These are phyloP conservation scores for Hypotaenidia okinawae DNA, from an alignment of 2,797 vertebrate species.

Conservation along the genomic window DNA sequence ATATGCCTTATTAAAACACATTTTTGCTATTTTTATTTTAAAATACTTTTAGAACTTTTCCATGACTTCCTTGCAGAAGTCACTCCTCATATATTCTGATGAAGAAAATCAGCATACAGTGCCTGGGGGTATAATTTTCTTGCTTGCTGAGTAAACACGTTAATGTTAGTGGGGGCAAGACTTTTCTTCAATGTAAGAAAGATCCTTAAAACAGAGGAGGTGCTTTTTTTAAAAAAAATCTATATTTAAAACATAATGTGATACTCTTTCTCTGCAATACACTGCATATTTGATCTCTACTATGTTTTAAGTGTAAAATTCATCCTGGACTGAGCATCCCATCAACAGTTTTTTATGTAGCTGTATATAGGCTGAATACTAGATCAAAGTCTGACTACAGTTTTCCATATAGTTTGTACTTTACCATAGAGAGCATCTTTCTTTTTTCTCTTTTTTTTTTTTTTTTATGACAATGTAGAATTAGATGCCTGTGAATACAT, in stretches of 20 bases:
- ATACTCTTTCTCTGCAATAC: background rate
- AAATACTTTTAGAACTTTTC: background rate
- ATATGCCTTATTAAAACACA: background rate
- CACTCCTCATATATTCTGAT: background rate
- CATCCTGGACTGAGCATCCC: background rate
- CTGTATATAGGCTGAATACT: background rate
- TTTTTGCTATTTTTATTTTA: background rate
- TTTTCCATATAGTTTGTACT: background rate
- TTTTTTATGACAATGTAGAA: accelerated
- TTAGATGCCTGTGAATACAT: background rate
- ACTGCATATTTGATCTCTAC: background rate
- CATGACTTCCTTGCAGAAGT: background rate
- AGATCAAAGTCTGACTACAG: background rate
- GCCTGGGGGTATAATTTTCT: background rate
- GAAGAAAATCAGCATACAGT: background rate
- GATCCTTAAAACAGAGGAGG: background rate
- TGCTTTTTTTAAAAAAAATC: background rate
- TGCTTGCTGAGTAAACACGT: background rate
- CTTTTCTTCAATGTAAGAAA: background rate
- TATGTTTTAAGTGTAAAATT: background rate
- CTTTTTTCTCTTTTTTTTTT: background rate
- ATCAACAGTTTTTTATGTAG: background rate
- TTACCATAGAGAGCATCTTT: background rate
- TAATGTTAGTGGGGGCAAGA: background rate
- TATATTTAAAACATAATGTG: background rate